Evolutionary conservation across 1,140 invertebrate species (phyloP).

Genomic region (Apis florea): DNA sequence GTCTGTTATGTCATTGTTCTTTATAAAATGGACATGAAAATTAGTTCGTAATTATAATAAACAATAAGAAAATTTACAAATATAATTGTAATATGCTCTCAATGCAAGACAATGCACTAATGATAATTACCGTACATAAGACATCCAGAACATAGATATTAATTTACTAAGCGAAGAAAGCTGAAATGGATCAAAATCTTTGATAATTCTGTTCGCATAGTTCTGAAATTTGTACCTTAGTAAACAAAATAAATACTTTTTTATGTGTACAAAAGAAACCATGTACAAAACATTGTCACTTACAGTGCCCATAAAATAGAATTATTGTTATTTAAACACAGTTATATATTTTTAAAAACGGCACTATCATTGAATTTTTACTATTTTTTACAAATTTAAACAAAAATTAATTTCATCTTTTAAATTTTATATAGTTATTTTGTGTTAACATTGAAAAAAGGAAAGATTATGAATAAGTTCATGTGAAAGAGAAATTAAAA

Average conservation of each 20-base stretch:
- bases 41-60: not conserved
- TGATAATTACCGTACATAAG: constrained; percentile 44
- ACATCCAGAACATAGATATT: constrained; percentile 33
- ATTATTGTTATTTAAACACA: not conserved
- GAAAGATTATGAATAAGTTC: not conserved
- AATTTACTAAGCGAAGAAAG: constrained; percentile 32
- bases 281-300: constrained; percentile 67
- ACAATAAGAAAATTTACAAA: not conserved
- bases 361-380: not conserved
- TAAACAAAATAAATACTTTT: constrained; percentile 63
- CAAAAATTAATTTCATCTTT: not conserved
- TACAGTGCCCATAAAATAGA: not conserved
- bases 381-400: not conserved
- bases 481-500: constrained; percentile 13
- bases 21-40: not conserved
- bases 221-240: constrained; percentile 62
- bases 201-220: constrained; percentile 48
- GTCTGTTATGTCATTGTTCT: constrained; percentile 6
- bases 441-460: constrained; percentile 1
- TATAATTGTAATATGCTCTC: constrained; percentile 19
- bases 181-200: constrained; percentile 37
- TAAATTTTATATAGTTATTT: constrained; percentile 13
- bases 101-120: constrained; percentile 67
- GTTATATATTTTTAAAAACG: not conserved
- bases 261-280: constrained; percentile 60